A percentile compares a stretch with the other conserved stretches of the same genome.
These are phyloP conservation scores for Pterocles orientalis DNA, from an alignment of 2,113 vertebrate species.

Conservation along the genomic window DNA sequence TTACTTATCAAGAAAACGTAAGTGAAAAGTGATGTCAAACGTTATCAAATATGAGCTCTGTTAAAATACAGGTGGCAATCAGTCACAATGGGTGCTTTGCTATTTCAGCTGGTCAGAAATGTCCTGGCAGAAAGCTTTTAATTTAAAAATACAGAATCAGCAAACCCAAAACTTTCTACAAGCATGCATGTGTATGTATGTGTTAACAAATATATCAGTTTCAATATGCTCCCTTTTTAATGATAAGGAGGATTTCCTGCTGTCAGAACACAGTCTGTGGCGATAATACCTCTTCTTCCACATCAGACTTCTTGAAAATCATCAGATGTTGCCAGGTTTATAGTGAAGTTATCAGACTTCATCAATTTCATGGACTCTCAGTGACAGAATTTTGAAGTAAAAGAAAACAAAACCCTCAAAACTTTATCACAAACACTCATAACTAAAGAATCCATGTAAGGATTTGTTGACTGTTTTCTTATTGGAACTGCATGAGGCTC, in stretches of 20 bases:
- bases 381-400: not conserved
- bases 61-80: not conserved
- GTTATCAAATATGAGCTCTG: not conserved
- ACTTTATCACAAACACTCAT: not conserved
- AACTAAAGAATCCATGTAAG: not conserved
- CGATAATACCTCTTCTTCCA: not conserved
- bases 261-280: not conserved
- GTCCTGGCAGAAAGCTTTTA: not conserved
- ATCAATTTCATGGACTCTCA: not conserved
- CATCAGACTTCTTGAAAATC: not conserved
- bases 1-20: not conserved
- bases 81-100: not conserved
- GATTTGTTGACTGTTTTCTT: not conserved
- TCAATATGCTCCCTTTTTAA: not conserved
- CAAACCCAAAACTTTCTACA: not conserved
- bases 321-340: not conserved
- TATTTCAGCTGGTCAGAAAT: not conserved
- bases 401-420: not conserved
- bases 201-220: not conserved
- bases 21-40: not conserved
- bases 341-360: not conserved
- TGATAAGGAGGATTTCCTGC: not conserved
- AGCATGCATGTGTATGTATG: accelerated
- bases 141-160: not conserved
- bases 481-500: not conserved